Base-by-base conservation (phyloP, 1,140 invertebrate species). In the Pogonognathellus flavescens region DNA sequence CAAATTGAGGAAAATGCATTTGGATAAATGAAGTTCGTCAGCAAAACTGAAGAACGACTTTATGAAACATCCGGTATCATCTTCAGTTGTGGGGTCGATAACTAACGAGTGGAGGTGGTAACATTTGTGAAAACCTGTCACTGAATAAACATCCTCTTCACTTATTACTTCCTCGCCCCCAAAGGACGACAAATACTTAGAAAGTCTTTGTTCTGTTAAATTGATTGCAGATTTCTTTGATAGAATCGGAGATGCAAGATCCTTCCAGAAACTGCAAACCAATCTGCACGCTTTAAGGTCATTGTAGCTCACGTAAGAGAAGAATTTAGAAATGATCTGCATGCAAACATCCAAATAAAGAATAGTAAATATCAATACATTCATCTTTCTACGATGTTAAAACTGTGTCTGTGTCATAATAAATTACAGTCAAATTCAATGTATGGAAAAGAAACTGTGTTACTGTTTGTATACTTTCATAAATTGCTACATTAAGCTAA, bases 21-120 rank as follows among this genome's bases (percentile, higher is more conserved):
- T 84, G 4, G 85, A 83, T 4, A 86, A 7, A 31, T 86, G 85
- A 9, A 86, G 20, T 57, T 86, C 85, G 7, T 83, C 82, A 0
- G 70, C 85, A 6, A 18, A 70, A 85, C 18, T 81, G 53, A 80
- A 59, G 18, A 81, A 81, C 4, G 14, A 55, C 20, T 81, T 70
- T 20, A 66, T 83, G n/a, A 76, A 76, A 8, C 13, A 9, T 50
- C 70, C 70, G 5, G 70, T 76, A 8, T 25, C 70, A 50, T 76
- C 70, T n/a, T 76, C 70, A 16, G 41, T 62, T 62, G 59, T 83
- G 16, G 66, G 52, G 70, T 85, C 80, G 16, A 82, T 55, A 41
- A 66, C 59, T 9, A 81, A n/a, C 11, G 62, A 80, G n/a, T 85
- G 80, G 18, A 81, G 57, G 22, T 85, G 85, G 18, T 70, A 85